phyloP scores from a whole-genome alignment of 2,113 vertebrate species.

The Sturnira hondurensis region DNA sequence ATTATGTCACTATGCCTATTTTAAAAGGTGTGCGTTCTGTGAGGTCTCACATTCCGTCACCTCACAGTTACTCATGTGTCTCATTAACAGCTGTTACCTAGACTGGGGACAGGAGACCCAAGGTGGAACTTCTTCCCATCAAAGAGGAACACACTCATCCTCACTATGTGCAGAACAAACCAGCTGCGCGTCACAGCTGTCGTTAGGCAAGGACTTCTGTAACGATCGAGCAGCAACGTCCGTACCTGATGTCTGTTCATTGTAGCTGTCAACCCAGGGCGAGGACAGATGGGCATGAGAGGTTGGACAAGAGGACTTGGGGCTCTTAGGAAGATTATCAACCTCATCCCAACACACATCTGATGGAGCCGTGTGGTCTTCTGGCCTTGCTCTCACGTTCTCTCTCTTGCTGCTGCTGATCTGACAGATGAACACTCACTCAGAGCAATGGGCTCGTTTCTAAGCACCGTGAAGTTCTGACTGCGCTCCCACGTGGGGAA shows the following conservation, averaged over 20 bases:
- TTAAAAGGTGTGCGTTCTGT: background rate
- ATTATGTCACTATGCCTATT: conserved; percentile 7
- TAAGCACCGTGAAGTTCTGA: background rate
- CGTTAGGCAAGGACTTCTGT: background rate
- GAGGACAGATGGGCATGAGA: background rate
- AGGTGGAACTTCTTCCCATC: background rate
- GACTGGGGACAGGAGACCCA: background rate
- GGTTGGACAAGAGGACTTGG: background rate
- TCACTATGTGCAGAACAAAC: background rate
- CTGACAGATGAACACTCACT: background rate
- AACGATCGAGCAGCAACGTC: background rate
- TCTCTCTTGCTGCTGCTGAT: background rate
- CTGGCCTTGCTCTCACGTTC: background rate
- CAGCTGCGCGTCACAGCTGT: background rate
- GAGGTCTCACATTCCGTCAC: background rate
- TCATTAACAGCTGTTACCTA: background rate
- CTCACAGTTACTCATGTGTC: background rate
- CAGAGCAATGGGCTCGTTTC: background rate
- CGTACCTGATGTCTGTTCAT: no score
- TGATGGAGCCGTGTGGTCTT: background rate
- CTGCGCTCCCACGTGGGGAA: background rate
- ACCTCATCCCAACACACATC: fast-evolving
- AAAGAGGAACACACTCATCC: background rate
- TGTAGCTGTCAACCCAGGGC: background rate
- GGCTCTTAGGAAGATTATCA: background rate